Evolutionary conservation across 1,140 invertebrate genomes (phyloP), one percentile per base, ranked within the genome.

Genomic region (Copidosoma floridanum): DNA sequence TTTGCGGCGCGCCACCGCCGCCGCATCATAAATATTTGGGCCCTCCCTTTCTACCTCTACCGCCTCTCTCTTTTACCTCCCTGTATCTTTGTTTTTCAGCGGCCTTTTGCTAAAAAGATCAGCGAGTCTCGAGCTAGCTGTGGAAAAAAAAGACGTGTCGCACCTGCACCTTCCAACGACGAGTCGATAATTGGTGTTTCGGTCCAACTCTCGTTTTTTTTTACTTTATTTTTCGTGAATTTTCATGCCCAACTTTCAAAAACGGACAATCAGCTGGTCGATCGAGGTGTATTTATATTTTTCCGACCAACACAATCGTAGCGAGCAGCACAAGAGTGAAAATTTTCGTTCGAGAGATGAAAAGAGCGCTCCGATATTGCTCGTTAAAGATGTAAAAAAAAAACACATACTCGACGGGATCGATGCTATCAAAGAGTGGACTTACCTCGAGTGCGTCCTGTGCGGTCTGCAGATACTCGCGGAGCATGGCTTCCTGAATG

Each of bases 401-500:
- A 12, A 11, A 14, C n/a, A n/a, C n/a, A n/a, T n/a, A n/a, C n/a
- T n/a, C n/a, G n/a, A n/a, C n/a, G n/a, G n/a, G n/a, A n/a, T n/a
- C n/a, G n/a, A n/a, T n/a, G n/a, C n/a, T n/a, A n/a, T 50, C 0
- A 21, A 21, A 24, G 20, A 18, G 14, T 38, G 11, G 10, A 82
- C 84, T 86, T 75, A 94, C 92, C 85, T 94, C 91, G 71, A 98
- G 82, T 74, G 94, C 92, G 81, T 96, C 93, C 81, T 97, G 91
- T 51, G 95, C 95, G 62, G 93, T 95, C 66, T 92, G 89, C 65
- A 98, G 84, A 80, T 98, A 98, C 66, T 97, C 94, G 74, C 93
- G 87, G 71, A 98, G 83, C 96, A 98, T 98, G 60, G 88, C 88
- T 81, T 97, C 94, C 82, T 98, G 96, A 72, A 97, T 90, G 64